These are phyloP conservation scores for Acronicta leporina DNA, from an alignment of 2,888 invertebrate genomes.

Conservation along the genomic window DNA sequence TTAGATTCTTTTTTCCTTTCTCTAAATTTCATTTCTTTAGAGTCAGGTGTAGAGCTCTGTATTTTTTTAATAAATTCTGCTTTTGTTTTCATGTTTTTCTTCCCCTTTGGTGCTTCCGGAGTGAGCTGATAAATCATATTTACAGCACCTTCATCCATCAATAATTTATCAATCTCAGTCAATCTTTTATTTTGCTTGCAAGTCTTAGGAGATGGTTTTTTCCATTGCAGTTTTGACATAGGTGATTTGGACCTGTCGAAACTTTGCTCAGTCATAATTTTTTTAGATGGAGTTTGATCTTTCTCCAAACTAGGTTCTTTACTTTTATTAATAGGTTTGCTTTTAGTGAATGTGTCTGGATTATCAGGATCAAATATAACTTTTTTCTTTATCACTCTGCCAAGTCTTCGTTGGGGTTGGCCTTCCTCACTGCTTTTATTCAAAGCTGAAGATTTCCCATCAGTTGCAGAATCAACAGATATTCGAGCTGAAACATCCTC, in stretches of 20 bases:
- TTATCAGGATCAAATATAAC: conserved; percentile 93
- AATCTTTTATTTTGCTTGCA: conserved; percentile 88
- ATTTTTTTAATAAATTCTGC: conserved; percentile 91
- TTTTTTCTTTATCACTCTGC: conserved; percentile 92
- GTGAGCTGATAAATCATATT: conserved; percentile 95
- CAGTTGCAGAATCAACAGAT: conserved; percentile 67
- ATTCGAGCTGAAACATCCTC: conserved; percentile 58
- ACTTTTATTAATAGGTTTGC: conserved; percentile 67
- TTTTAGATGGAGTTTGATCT: conserved; percentile 70
- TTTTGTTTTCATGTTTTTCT: conserved; percentile 86
- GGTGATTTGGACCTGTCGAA: conserved; percentile 74
- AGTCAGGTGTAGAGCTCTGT: conserved; percentile 83
- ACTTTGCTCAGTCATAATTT: conserved; percentile 69
- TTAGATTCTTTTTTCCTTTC: conserved; percentile 85
- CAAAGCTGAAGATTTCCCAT: conserved; percentile 60
- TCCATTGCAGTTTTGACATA: conserved; percentile 79
- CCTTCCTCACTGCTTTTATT: conserved; percentile 73
- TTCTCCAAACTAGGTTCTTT: conserved; percentile 69
- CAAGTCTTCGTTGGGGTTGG: conserved; percentile 77
- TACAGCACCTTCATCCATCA: conserved; percentile 96
- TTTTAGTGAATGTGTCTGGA: conserved; percentile 85
- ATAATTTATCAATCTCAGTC: conserved; percentile 92
- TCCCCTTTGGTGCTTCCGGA: conserved; percentile 84
- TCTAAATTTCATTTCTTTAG: conserved; percentile 85
- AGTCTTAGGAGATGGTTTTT: conserved; percentile 82